phyloP scores from a whole-genome alignment of 2,888 invertebrate species.

The Idaea biselata region DNA sequence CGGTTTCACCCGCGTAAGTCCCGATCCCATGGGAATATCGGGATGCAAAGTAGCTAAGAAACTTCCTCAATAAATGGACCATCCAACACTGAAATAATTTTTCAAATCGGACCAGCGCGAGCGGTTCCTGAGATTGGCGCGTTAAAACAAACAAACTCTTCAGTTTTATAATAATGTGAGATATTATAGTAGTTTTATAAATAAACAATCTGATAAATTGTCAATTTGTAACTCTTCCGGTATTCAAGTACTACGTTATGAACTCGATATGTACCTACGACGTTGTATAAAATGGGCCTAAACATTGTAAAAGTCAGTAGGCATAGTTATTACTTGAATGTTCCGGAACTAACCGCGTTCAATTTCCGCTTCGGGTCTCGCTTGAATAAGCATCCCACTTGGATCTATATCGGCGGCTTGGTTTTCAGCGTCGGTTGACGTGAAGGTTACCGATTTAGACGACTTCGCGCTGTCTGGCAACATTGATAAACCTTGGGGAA shows the following conservation, averaged over 20 bases:
- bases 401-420: constrained; percentile 32
- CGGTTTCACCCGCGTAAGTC: too few species aligned
- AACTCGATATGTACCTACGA: neutral
- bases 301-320: neutral
- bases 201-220: neutral
- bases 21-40: too few species aligned
- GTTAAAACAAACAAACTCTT: too few species aligned
- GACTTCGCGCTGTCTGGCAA: constrained; percentile 51
- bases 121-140: too few species aligned
- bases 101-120: too few species aligned
- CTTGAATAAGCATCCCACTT: constrained; percentile 49
- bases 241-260: neutral
- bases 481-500: constrained; percentile 26
- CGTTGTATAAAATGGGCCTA: neutral
- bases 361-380: constrained; percentile 33
- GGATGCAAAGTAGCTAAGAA: too few species aligned
- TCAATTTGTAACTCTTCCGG: neutral
- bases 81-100: too few species aligned
- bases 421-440: constrained; percentile 36
- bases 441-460: constrained; percentile 68
- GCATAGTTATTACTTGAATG: neutral
- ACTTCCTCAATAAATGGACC: too few species aligned
- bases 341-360: constrained; percentile 19
- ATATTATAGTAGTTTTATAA: too few species aligned
- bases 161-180: too few species aligned